These are phyloP conservation scores for Conopomorpha cramerella DNA, from an alignment of 1,140 invertebrate genomes.

Conservation along the genomic window DNA sequence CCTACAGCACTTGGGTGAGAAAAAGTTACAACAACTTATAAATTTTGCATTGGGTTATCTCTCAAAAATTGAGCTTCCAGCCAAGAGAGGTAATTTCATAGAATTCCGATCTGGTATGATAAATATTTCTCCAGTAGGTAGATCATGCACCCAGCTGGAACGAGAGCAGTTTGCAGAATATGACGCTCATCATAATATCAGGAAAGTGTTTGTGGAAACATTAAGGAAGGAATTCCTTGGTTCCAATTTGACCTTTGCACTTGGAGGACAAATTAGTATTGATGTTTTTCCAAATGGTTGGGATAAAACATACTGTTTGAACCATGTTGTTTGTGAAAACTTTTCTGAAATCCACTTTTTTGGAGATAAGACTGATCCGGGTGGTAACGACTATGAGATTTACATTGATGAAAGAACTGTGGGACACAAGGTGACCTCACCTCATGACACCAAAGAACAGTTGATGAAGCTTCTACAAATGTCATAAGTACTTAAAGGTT, in stretches of 20 bases:
- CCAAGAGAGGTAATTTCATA: slow-evolving; percentile 95
- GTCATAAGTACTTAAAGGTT: slow-evolving; percentile 8
- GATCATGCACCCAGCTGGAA: slow-evolving; percentile 86
- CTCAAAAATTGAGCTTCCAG: slow-evolving; percentile 83
- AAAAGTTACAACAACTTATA: slow-evolving; percentile 88
- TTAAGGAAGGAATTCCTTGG: slow-evolving; percentile 83
- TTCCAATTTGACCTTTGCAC: slow-evolving; percentile 76
- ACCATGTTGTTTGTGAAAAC: slow-evolving; percentile 70
- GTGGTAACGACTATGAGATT: slow-evolving; percentile 98
- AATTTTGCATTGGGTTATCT: slow-evolving; percentile 92
- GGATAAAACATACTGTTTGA: slow-evolving; percentile 97
- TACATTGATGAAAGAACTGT: slow-evolving; percentile 83
- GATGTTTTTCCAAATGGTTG: slow-evolving; percentile 96
- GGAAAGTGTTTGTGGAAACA: slow-evolving; percentile 83
- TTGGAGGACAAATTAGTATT: slow-evolving; percentile 97
- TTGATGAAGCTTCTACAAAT: slow-evolving; percentile 63
- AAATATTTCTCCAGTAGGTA: slow-evolving; percentile 93
- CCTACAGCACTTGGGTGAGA: slow-evolving; percentile 84
- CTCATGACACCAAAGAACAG: slow-evolving; percentile 83
- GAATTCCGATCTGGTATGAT: slow-evolving; percentile 95
- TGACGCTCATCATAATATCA: slow-evolving; percentile 82
- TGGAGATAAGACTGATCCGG: slow-evolving; percentile 91
- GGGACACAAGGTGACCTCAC: slow-evolving; percentile 84
- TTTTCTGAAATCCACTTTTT: slow-evolving; percentile 96
- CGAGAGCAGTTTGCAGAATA: slow-evolving; percentile 85